phyloP scores from a whole-genome alignment of 2,888 invertebrate species.

The Synergus laeviventris region DNA sequence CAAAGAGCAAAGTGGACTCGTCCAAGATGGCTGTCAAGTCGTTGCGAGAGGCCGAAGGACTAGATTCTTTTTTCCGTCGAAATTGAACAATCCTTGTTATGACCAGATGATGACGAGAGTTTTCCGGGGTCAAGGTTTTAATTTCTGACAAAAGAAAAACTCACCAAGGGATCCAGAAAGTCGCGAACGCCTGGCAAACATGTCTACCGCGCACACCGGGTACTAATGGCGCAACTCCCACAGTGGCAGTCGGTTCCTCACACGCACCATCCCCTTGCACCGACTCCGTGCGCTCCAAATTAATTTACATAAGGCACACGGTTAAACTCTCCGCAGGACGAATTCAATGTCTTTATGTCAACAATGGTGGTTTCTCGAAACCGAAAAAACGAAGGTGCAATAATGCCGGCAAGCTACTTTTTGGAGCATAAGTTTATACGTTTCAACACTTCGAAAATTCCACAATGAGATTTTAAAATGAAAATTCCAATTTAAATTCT shows the following conservation, averaged over 20 bases:
- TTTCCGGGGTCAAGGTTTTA: not conserved
- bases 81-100: not conserved
- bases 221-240: slow-evolving; percentile 63
- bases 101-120: not conserved
- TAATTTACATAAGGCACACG: slow-evolving; percentile 62
- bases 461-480: not conserved
- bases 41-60: slow-evolving; percentile 46
- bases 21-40: slow-evolving; percentile 71
- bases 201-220: slow-evolving; percentile 59
- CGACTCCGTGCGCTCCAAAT: slow-evolving; percentile 53
- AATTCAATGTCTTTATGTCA: slow-evolving; percentile 28
- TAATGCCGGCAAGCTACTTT: slow-evolving; percentile 17
- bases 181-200: not conserved
- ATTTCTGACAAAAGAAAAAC: slow-evolving; percentile 6
- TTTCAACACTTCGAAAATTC: not conserved
- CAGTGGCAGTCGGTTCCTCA: slow-evolving; percentile 54
- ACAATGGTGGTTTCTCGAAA: slow-evolving; percentile 13
- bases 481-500: not conserved
- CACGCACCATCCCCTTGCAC: slow-evolving; percentile 36
- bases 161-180: not conserved
- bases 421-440: slow-evolving; percentile 28
- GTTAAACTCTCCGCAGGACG: slow-evolving; percentile 9
- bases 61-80: not conserved
- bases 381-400: slow-evolving; percentile 24
- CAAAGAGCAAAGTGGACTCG: slow-evolving; percentile 71